These are phyloP conservation scores for Harpegnathos saltator DNA, from an alignment of 1,140 invertebrate species.

Conservation along the genomic window DNA sequence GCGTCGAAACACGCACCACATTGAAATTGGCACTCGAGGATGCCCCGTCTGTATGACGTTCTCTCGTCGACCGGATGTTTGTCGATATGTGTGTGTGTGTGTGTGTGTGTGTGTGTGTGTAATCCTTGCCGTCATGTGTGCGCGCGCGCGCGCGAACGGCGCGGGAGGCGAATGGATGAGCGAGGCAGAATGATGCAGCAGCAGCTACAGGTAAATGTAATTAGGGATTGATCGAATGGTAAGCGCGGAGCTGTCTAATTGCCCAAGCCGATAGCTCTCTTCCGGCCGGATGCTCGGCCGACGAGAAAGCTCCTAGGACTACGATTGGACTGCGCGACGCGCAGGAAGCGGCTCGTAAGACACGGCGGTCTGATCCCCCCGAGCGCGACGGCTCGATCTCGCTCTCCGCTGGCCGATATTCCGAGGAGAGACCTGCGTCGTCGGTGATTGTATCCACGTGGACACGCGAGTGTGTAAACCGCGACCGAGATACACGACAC, in stretches of 20 bases:
- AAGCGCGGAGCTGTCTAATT: constrained; percentile 76
- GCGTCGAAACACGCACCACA: constrained; percentile 30
- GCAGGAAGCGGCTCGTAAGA: neutral
- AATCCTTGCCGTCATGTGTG: neutral
- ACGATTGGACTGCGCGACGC: neutral
- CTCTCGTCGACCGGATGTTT: constrained; percentile 10
- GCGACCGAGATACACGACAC: no score
- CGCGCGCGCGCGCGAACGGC: no score
- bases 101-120: neutral
- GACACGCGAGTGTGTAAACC: no score
- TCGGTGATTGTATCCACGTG: no score
- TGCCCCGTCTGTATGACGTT: constrained; percentile 1
- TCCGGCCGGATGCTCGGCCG: constrained; percentile 56
- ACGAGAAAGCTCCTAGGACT: constrained; percentile 29
- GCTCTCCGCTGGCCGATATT: no score
- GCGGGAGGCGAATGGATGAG: constrained; percentile 25
- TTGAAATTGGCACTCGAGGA: constrained; percentile 64
- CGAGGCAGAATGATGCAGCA: constrained; percentile 68
- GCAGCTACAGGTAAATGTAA: constrained; percentile 79
- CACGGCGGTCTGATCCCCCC: constrained; percentile 21
- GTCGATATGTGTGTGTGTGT: neutral
- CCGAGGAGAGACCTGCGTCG: no score
- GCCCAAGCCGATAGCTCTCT: constrained; percentile 69
- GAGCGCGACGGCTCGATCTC: neutral
- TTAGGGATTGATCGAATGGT: constrained; percentile 78